A percentile compares a stretch with the other conserved stretches of the same genome.
Conservation (phyloP, 2,797 vertebrate genomes). For the Xenentodon cancila region DNA sequence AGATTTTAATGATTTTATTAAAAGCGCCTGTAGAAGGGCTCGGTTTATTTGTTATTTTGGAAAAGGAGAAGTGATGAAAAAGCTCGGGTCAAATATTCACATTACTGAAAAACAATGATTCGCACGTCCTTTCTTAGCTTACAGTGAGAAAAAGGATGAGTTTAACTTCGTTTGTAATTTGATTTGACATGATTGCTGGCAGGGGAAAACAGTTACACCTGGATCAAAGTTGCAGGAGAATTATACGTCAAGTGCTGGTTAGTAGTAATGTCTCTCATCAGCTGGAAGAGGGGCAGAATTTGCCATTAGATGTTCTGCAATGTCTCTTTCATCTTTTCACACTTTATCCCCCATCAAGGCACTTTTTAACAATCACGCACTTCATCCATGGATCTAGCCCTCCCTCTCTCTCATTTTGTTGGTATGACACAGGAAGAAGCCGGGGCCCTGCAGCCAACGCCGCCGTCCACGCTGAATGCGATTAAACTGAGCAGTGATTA, state of each 20-base stretch:
- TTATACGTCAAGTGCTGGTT: slow-evolving; percentile 69
- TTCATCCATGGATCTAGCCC: slow-evolving; percentile 16
- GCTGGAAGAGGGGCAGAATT: slow-evolving; percentile 51
- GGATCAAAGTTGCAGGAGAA: slow-evolving; percentile 71
- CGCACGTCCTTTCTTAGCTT: slow-evolving; percentile 22
- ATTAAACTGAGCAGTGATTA: slow-evolving; percentile 82
- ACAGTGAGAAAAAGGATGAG: slow-evolving; percentile 46
- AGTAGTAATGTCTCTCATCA: slow-evolving; percentile 67
- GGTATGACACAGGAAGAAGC: slow-evolving; percentile 73
- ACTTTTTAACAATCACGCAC: slow-evolving; percentile 47
- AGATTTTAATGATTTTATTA: slow-evolving; percentile 36
- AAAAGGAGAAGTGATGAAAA: slow-evolving; percentile 19
- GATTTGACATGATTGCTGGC: slow-evolving; percentile 45
- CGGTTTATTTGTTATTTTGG: slow-evolving; percentile 25
- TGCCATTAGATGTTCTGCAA: slow-evolving; percentile 55
- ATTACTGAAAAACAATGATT: slow-evolving; percentile 19
- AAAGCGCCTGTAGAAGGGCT: slow-evolving; percentile 13
- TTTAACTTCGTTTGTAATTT: slow-evolving; percentile 42
- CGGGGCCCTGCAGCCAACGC: slow-evolving; percentile 70
- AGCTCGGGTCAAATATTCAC: slow-evolving; percentile 11
- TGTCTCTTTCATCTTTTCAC: slow-evolving; percentile 74
- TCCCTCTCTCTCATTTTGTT: slow-evolving; percentile 48
- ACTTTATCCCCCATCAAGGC: slow-evolving; percentile 58
- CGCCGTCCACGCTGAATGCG: slow-evolving; percentile 73
- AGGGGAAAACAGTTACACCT: slow-evolving; percentile 74